Percentiles rank a stretch among this genome's conserved stretches.
phyloP scores from a whole-genome alignment of 30 jellyfish, hydroid and myxozoan species.

The Aurelia aurita region DNA sequence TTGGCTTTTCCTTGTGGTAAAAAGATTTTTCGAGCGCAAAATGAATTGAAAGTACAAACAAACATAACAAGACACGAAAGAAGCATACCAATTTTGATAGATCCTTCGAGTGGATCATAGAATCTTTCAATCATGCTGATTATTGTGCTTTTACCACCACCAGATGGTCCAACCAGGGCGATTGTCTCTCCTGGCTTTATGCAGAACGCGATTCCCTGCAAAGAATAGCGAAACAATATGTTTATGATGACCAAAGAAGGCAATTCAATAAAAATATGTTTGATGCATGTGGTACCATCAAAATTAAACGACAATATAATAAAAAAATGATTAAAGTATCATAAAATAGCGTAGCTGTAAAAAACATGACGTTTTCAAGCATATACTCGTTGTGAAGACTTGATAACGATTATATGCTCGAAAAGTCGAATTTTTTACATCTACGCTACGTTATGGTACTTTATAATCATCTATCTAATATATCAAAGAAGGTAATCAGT shows the following conservation, averaged over 20 bases:
- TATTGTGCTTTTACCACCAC: constrained; percentile 97
- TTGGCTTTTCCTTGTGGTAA: too few relatives aligned
- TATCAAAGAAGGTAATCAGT: too few relatives aligned
- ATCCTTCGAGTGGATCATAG: constrained; percentile 89
- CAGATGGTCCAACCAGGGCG: constrained; percentile 99
- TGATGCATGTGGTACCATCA: neutral
- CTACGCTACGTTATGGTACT: too few relatives aligned
- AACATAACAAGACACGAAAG: neutral
- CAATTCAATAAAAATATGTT: neutral
- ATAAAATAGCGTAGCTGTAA: too few relatives aligned
- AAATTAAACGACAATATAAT: too few relatives aligned
- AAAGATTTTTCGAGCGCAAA: too few relatives aligned
- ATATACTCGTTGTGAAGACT: too few relatives aligned
- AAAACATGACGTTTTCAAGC: too few relatives aligned
- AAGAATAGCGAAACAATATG: neutral
- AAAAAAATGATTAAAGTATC: too few relatives aligned
- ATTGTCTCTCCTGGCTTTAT: constrained; percentile 96
- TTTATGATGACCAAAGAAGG: neutral
- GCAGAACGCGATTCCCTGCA: constrained; percentile 74
- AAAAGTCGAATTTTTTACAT: too few relatives aligned
- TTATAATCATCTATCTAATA: too few relatives aligned
- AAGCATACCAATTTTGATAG: constrained; percentile 76
- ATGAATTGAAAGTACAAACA: neutral
- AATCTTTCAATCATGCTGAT: constrained; percentile 88
- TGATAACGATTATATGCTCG: too few relatives aligned